These are phyloP conservation scores for Sepiola atlantica DNA, from an alignment of 2,888 invertebrate genomes.

Conservation along the genomic window DNA sequence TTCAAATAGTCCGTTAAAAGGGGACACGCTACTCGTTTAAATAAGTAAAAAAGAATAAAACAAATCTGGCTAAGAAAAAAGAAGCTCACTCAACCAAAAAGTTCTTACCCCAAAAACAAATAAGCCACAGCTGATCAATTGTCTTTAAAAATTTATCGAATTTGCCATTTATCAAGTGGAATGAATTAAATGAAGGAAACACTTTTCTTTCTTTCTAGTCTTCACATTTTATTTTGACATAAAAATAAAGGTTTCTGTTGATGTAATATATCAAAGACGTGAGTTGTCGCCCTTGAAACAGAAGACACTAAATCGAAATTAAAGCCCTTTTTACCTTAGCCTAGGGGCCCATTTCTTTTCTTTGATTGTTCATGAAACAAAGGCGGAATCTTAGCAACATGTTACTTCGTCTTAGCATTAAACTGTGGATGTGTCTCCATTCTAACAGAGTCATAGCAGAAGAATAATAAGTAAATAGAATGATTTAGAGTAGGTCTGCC, in stretches of 20 bases:
- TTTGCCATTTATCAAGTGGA: slow-evolving; percentile 7
- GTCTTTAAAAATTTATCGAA: neutral
- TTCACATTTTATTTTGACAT: neutral
- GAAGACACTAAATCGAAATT: too few relatives aligned
- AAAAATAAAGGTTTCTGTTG: neutral
- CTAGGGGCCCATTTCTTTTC: too few relatives aligned
- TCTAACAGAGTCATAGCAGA: neutral
- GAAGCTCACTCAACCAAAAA: neutral
- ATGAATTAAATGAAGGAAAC: neutral
- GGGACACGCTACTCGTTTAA: too few relatives aligned
- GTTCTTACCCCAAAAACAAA: neutral
- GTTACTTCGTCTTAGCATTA: too few relatives aligned
- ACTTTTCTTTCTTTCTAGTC: neutral
- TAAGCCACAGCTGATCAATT: neutral
- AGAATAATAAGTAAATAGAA: neutral
- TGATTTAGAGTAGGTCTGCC: neutral
- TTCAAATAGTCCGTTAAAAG: too few relatives aligned
- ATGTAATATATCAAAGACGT: too few relatives aligned
- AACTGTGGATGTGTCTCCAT: too few relatives aligned
- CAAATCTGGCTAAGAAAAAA: neutral
- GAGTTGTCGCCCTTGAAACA: too few relatives aligned
- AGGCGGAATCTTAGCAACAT: too few relatives aligned
- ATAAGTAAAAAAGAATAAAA: neutral
- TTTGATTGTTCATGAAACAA: too few relatives aligned
- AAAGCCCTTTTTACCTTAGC: too few relatives aligned